Evolutionary conservation across 2,888 invertebrate genomes (phyloP).

Genomic region (Bombylius major): DNA sequence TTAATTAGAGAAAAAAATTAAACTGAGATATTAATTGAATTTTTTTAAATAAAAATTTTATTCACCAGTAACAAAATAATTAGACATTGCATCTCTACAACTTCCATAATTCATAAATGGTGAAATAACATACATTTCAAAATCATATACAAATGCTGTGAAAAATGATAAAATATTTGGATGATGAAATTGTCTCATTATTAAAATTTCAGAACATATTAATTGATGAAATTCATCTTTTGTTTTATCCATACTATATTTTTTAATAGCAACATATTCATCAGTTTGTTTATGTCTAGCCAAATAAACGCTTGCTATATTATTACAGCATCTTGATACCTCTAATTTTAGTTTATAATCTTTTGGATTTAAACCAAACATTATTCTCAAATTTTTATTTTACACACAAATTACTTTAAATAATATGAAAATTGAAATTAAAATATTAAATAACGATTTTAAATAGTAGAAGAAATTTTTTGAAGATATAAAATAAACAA

Average conservation of each 20-base stretch:
- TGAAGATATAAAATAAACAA: not conserved
- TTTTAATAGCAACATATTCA: conserved; percentile 58
- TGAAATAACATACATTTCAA: conserved; percentile 64
- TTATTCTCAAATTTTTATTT: conserved; percentile 16
- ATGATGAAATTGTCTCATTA: conserved; percentile 66
- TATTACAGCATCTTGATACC: conserved; percentile 56
- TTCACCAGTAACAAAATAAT: conserved; percentile 47
- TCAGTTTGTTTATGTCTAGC: conserved; percentile 53
- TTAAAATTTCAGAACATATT: conserved; percentile 63
- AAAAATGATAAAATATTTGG: conserved; percentile 63
- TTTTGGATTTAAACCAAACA: conserved; percentile 47
- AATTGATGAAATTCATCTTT: conserved; percentile 42
- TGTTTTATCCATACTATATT: conserved; percentile 60
- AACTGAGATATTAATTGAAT: not conserved
- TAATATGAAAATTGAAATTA: not conserved
- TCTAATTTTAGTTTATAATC: conserved; percentile 56
- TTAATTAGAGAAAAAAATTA: not conserved
- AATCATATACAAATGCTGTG: conserved; percentile 64
- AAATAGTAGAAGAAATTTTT: not conserved
- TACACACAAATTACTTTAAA: not conserved
- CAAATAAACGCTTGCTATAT: conserved; percentile 55
- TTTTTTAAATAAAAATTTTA: not conserved
- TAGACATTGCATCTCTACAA: conserved; percentile 62
- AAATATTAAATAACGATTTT: not conserved
- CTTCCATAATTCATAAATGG: conserved; percentile 79